Base-by-base conservation (phyloP, 2,797 vertebrate genomes). In the Steatocranus sp. region DNA sequence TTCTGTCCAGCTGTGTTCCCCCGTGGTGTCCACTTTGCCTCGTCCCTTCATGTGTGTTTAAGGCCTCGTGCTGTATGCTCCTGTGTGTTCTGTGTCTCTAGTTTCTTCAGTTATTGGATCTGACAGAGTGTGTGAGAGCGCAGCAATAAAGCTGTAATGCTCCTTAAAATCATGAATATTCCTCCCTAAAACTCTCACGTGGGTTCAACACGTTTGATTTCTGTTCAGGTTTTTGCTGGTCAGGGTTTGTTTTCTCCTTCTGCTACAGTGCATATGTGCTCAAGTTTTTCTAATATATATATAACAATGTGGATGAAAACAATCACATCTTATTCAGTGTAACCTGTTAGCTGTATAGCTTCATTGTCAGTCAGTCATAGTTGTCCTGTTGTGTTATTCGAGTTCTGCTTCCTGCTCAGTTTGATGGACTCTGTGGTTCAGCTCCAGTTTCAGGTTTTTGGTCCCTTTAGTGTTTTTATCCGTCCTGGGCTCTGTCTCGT, bases 291-390 rank as follows among this genome's bases (percentile, higher is more conserved):
- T 48, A 46, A 41, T 12, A 41, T 38, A 12, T 6, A 41, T 14
- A 41, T n/a, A n/a, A 41, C 38, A 12, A 41, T 12, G 12, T 54
- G 23, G 12, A 54, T 54, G 12, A 2, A 54, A 61, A 34, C 56
- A 63, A 6, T 1, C 11, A 20, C n/a, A 38, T 63, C 58, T 63
- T 8, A 36, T 63, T 1, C 58, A 38, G 34, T 58, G 27, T 63
- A 36, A 63, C 11, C n/a, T 8, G 18, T 63, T 38, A 0, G 58
- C 8, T 23, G 18, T 38, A 3, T 36, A 0, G 58, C 58, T 36
- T 63, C 32, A n/a, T 11, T 58, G 54, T 11, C 30, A 1, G 30
- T 58, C 56, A 34, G 27, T 7, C 56, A n/a, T 58, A n/a, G 17
- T 61, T 61, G 56, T 61, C 58, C 58, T 38, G 58, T 14, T 63